These are phyloP conservation scores for Mus musculus DNA, from an alignment of 2,113 vertebrate species.

Conservation along the genomic window GRCm39 chr8:92320001-92320500, in stretches of 20 bases:
- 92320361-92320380: constrained; percentile 75
- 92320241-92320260: constrained; percentile 58
- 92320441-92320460: constrained; percentile 82
- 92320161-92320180: constrained; percentile 71
- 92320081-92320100: constrained; percentile 89
- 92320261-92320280: constrained; percentile 65
- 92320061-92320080: constrained; percentile 88
- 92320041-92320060: constrained; percentile 87
- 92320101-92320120: constrained; percentile 90
- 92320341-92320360: constrained; percentile 78
- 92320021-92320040: constrained; percentile 86
- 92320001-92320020: constrained; percentile 88
- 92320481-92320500: constrained; percentile 83
- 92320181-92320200: constrained; percentile 77
- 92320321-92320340: constrained; percentile 72
- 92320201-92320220: constrained; percentile 59
- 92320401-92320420: constrained; percentile 79
- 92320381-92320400: constrained; percentile 69
- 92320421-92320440: constrained; percentile 76
- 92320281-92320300: constrained; percentile 66
- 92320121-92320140: constrained; percentile 83
- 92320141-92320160: constrained; percentile 77
- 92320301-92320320: constrained; percentile 63
- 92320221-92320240: constrained; percentile 48
- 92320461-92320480: constrained; percentile 83